A percentile compares a stretch with the other conserved stretches of the same genome.
These are phyloP conservation scores for Todiramphus saurophagus DNA, from an alignment of 2,113 vertebrate genomes.

Conservation along the genomic window DNA sequence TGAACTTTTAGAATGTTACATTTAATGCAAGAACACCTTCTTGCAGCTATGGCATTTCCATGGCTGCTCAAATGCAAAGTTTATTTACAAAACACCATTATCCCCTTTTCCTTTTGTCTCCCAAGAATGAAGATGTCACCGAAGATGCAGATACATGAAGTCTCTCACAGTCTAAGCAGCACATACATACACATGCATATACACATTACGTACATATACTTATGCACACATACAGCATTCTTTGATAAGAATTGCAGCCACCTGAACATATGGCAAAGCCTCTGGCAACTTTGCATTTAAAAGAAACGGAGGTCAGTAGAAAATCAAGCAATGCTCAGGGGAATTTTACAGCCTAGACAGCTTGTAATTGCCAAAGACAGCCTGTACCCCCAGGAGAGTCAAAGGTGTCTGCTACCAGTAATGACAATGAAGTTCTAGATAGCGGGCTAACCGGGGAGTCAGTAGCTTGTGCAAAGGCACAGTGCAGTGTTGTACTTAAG, in stretches of 20 bases:
- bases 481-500: background rate
- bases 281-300: background rate
- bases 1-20: rapidly evolving
- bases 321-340: background rate
- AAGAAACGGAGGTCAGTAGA: background rate
- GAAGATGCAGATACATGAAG: background rate
- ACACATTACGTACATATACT: background rate
- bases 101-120: background rate
- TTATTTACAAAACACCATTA: background rate
- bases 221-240: background rate
- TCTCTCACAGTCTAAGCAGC: background rate
- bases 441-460: background rate
- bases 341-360: background rate
- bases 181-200: background rate
- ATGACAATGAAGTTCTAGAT: background rate
- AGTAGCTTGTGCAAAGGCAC: background rate
- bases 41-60: background rate
- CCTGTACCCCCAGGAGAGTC: background rate
- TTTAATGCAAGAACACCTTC: background rate
- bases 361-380: background rate
- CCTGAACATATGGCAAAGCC: slow-evolving; percentile 32
- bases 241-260: background rate
- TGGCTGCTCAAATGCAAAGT: background rate
- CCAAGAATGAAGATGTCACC: background rate
- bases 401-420: background rate